Conservation (phyloP, 2,888 invertebrate genomes). For the Agonopterix arenella region DNA sequence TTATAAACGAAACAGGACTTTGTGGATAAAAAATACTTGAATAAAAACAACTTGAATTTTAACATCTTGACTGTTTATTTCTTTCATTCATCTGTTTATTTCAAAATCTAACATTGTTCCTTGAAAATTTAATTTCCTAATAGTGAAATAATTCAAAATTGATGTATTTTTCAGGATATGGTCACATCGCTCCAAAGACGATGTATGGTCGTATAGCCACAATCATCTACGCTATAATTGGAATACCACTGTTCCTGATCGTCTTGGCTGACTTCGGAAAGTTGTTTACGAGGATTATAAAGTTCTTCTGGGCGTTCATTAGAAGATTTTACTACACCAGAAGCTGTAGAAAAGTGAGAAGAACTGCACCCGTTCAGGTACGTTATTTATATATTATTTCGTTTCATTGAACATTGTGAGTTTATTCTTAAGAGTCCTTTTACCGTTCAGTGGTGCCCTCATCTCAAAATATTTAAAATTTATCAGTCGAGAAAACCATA, state of each 20-base stretch:
- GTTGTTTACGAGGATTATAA: conserved; percentile 92
- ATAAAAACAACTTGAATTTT: too few species aligned
- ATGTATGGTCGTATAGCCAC: conserved; percentile 90
- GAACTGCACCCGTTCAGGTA: conserved; percentile 86
- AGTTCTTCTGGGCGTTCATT: conserved; percentile 93
- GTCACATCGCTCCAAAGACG: conserved; percentile 96
- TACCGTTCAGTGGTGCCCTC: too few species aligned
- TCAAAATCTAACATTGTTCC: too few species aligned
- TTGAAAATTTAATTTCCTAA: too few species aligned
- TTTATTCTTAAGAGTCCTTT: too few species aligned
- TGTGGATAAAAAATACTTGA: too few species aligned
- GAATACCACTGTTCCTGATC: conserved; percentile 96
- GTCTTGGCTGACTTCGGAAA: conserved; percentile 97
- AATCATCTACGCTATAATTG: conserved; percentile 95
- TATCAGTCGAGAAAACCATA: too few species aligned
- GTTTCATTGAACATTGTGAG: too few species aligned
- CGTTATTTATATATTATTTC: not conserved
- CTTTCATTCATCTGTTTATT: too few species aligned
- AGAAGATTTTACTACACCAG: conserved; percentile 91
- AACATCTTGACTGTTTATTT: too few species aligned
- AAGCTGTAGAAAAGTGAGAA: conserved; percentile 86
- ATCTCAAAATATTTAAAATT: too few species aligned
- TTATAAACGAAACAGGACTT: not conserved
- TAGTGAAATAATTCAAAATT: not conserved
- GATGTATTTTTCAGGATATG: conserved; percentile 86